These are phyloP conservation scores for Cepphus grylle DNA, from an alignment of 2,113 vertebrate species.

Conservation along the genomic window DNA sequence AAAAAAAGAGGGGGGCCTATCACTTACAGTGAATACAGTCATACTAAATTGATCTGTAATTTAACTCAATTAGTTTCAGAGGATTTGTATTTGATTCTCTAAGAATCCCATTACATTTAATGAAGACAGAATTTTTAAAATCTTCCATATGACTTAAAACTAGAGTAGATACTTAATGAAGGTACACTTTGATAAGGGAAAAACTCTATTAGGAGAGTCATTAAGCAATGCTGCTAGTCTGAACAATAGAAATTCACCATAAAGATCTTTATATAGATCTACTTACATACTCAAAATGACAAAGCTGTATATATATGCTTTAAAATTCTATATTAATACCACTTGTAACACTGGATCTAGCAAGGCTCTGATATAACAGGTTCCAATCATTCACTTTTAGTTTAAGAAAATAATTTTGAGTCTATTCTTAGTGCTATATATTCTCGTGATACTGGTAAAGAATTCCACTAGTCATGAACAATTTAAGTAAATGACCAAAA, in stretches of 20 bases:
- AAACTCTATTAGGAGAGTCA: not conserved
- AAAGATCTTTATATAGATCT: not conserved
- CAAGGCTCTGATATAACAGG: not conserved
- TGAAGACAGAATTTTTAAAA: not conserved
- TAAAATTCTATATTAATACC: not conserved
- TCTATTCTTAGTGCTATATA: not conserved
- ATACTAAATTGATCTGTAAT: slow-evolving; percentile 37
- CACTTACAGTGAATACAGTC: not conserved
- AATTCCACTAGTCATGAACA: not conserved
- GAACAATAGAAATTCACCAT: not conserved
- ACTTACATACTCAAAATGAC: not conserved
- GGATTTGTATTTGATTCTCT: slow-evolving; percentile 24
- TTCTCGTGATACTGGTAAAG: not conserved
- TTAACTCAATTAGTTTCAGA: slow-evolving; percentile 47
- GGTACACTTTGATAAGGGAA: not conserved
- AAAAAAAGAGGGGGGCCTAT: not conserved
- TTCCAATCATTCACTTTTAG: not conserved
- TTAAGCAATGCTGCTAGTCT: not conserved
- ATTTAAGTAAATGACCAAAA: not conserved
- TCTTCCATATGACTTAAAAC: slow-evolving; percentile 10
- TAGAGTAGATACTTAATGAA: slow-evolving; percentile 23
- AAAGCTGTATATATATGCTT: not conserved
- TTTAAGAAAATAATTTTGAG: not conserved
- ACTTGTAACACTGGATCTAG: not conserved
- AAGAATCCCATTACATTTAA: slow-evolving; percentile 47